These are phyloP conservation scores for Zaprionus africanus DNA, from an alignment of 1,140 invertebrate species.

Conservation along the genomic window DNA sequence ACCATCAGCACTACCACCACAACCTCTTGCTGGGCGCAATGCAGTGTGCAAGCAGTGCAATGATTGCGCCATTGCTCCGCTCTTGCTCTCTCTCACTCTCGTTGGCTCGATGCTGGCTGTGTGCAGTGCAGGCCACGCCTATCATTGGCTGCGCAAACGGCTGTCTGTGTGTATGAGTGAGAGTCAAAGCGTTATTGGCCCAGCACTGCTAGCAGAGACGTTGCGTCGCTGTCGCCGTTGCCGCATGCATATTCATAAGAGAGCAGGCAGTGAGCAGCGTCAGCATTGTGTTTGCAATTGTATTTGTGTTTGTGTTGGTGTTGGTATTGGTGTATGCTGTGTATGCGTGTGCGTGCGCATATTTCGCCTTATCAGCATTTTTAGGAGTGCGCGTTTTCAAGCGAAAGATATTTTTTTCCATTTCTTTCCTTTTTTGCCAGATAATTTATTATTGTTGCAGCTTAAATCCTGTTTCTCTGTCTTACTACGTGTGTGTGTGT, in stretches of 20 bases:
- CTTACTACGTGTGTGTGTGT: conserved; percentile 32
- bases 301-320: conserved; percentile 17
- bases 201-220: conserved; percentile 30
- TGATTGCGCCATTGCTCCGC: conserved; percentile 60
- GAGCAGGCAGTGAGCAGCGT: conserved; percentile 41
- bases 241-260: conserved; percentile 76
- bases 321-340: conserved; percentile 15
- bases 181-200: conserved; percentile 62
- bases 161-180: conserved; percentile 39
- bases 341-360: conserved; percentile 56
- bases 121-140: conserved; percentile 61
- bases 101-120: not conserved
- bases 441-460: conserved; percentile 79
- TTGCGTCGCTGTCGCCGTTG: conserved; percentile 33
- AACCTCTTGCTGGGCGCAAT: conserved; percentile 30
- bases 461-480: conserved; percentile 72
- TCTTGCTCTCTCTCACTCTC: conserved; percentile 46
- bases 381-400: conserved; percentile 59
- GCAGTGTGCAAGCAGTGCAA: conserved; percentile 64
- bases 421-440: conserved; percentile 40
- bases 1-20: conserved; percentile 35
- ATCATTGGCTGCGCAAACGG: conserved; percentile 62
- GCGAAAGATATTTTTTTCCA: conserved; percentile 61
- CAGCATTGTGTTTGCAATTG: conserved; percentile 25
- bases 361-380: conserved; percentile 82